Conservation (phyloP, 2,113 vertebrate genomes). For the Saguinus imperator region DNA sequence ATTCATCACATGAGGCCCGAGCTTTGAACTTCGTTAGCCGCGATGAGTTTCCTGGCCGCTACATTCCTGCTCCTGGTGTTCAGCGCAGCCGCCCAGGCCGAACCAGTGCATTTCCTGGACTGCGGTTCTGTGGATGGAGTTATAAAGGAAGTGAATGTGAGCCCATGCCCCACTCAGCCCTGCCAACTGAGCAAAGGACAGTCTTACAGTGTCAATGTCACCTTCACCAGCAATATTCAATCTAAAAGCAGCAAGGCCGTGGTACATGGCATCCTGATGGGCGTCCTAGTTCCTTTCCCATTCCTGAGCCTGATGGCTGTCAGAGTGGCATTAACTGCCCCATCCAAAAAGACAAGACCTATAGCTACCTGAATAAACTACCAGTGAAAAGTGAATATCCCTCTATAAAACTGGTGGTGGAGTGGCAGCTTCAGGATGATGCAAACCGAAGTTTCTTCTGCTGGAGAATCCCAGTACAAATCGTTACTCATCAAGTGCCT, state of each 20-base stretch:
- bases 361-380: too few relatives aligned
- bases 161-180: slow-evolving; percentile 90
- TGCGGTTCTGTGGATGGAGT: slow-evolving; percentile 85
- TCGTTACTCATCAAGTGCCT: slow-evolving; percentile 73
- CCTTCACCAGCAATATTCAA: slow-evolving; percentile 86
- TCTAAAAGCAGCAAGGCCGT: too few relatives aligned
- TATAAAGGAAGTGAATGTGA: slow-evolving; percentile 87
- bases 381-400: too few relatives aligned
- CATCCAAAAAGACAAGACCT: too few relatives aligned
- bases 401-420: slow-evolving; percentile 89
- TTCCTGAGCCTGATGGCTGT: too few relatives aligned
- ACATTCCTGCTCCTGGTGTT: slow-evolving; percentile 56
- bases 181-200: slow-evolving; percentile 91
- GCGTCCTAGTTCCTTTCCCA: too few relatives aligned
- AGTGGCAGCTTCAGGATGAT: slow-evolving; percentile 93
- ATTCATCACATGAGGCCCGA: background rate
- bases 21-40: background rate
- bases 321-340: too few relatives aligned
- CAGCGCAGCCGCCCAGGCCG: slow-evolving; percentile 4
- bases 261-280: too few relatives aligned
- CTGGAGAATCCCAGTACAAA: slow-evolving; percentile 92
- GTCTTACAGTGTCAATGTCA: slow-evolving; percentile 93
- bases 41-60: slow-evolving; percentile 16
- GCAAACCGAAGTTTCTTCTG: slow-evolving; percentile 89
- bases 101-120: slow-evolving; percentile 64